Evolutionary conservation across 2,888 invertebrate species (phyloP).

Genomic region (Orthosia gracilis): DNA sequence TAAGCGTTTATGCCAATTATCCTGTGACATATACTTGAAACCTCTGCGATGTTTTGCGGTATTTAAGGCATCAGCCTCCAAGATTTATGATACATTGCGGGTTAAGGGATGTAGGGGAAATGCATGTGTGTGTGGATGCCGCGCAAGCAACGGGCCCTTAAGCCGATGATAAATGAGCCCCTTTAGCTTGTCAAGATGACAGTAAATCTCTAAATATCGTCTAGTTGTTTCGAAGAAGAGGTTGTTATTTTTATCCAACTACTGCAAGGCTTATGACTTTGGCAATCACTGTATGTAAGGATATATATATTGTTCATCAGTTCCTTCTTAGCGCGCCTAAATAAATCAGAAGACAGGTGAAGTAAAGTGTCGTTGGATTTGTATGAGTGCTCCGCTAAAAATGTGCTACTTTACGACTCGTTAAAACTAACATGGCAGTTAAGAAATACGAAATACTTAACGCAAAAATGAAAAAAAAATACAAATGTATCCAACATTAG

Average conservation of each 20-base stretch:
- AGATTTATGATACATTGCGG: conserved; percentile 46
- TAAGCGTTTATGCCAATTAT: background rate
- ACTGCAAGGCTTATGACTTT: too few species aligned
- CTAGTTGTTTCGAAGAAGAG: conserved; percentile 7
- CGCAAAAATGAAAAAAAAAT: too few species aligned
- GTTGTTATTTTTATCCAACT: background rate
- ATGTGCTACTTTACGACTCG: too few species aligned
- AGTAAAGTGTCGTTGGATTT: too few species aligned
- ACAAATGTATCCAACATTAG: too few species aligned
- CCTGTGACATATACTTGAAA: background rate
- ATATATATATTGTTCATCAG: too few species aligned
- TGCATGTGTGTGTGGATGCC: conserved; percentile 33
- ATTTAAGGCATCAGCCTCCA: conserved; percentile 16
- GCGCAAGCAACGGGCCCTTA: conserved; percentile 33
- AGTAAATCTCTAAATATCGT: conserved; percentile 26
- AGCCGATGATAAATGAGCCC: conserved; percentile 46
- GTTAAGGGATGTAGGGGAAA: conserved; percentile 22
- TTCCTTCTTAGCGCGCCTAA: too few species aligned
- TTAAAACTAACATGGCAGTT: too few species aligned
- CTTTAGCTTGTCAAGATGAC: conserved; percentile 44
- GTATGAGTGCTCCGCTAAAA: too few species aligned
- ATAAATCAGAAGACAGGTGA: too few species aligned
- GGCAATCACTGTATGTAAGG: too few species aligned
- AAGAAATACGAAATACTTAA: too few species aligned
- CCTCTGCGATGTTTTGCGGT: conserved; percentile 20